Evolutionary conservation across 2,888 invertebrate genomes (phyloP), one percentile per base, ranked within the genome.

Genomic region (Sinelater perroti): DNA sequence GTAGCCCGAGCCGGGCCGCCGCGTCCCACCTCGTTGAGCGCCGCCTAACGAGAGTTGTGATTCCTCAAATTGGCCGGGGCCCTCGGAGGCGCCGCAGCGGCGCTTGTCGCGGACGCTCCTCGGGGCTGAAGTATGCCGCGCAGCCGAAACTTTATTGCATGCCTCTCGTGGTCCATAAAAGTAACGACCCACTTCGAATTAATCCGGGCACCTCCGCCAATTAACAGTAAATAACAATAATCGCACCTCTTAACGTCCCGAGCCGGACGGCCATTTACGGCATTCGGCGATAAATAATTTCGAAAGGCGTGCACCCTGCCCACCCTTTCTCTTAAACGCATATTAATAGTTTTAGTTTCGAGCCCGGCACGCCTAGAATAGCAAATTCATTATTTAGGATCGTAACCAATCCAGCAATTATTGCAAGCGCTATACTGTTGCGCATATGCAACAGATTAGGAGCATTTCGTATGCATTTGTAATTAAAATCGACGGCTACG

Each of bases 131-230:
- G 21, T 11, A 3, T n/a, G 30, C 30, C 3, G 18, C 35, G 7
- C 18, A 35, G 16, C 38, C 2, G 8, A 24, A 24, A 24, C 14
- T 40, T 40, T 40, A 40, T 40, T 40, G 21, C n/a, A n/a, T n/a
- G n/a, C 24, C 24, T 40, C 24, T 40, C 7, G 24, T 40, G 14
- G 21, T 14, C 40, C 24, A 40, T 40, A 40, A 40, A 40, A 40
- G 20, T 40, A 40, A 40, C 40, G 40, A 40, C 40, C 24, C 40
- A 40, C 40, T 40, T 24, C 14, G 14, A 40, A 20, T 40, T 40
- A 40, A 40, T 40, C 40, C 24, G 14, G 24, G 40, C 40, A 40
- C 24, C 24, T 40, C 40, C 14, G 21, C 14, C 13, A 40, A 40
- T 40, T 20, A 40, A 40, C 24, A 24, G 21, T 40, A 13, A 40